These are phyloP conservation scores for Thryonomys swinderianus DNA, from an alignment of 2,113 vertebrate genomes.

Conservation along the genomic window DNA sequence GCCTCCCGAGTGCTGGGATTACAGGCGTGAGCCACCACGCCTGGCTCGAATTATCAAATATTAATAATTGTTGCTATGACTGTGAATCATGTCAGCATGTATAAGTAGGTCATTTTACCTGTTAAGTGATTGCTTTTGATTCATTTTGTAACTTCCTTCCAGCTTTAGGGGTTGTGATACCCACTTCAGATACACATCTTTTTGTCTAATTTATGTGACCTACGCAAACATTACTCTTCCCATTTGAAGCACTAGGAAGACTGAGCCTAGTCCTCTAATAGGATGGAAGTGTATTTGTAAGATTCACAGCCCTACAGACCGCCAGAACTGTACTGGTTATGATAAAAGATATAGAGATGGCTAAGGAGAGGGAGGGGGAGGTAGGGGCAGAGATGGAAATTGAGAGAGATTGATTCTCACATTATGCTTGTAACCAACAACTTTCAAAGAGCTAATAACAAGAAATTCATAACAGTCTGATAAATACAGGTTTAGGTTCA, in stretches of 20 bases:
- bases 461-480: neutral
- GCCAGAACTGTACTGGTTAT: neutral
- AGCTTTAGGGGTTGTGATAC: conserved; percentile 60
- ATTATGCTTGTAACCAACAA: neutral
- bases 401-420: neutral
- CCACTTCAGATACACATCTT: conserved; percentile 68
- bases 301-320: neutral
- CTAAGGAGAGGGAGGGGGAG: no score
- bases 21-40: no score
- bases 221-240: conserved; percentile 68
- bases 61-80: conserved; percentile 36
- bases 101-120: conserved; percentile 64
- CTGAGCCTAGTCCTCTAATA: neutral
- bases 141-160: conserved; percentile 75
- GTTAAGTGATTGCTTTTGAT: conserved; percentile 73
- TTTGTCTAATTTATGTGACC: conserved; percentile 56
- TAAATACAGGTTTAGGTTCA: conserved; percentile 20
- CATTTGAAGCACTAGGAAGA: conserved; percentile 26
- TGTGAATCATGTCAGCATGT: conserved; percentile 54
- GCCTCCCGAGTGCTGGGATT: no score
- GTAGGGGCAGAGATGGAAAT: neutral
- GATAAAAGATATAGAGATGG: neutral
- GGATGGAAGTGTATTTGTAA: conserved; percentile 11
- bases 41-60: neutral
- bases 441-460: conserved; percentile 24